These are phyloP conservation scores for Valencia hispanica DNA, from an alignment of 2,797 vertebrate species.

Conservation along the genomic window DNA sequence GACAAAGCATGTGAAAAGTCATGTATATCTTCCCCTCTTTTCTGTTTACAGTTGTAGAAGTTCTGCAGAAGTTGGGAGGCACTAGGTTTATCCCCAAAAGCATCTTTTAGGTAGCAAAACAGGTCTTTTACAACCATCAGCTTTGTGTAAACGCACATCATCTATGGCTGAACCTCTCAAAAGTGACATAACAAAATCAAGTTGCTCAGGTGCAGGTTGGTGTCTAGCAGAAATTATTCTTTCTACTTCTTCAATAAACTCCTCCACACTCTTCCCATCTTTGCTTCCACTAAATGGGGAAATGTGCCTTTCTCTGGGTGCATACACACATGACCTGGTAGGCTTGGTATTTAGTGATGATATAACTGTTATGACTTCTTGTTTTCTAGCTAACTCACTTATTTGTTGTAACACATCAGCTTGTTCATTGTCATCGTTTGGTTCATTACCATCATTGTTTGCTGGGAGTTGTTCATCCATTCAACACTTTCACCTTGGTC, in stretches of 20 bases:
- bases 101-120: neutral
- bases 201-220: neutral
- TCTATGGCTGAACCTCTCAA: conserved; percentile 1
- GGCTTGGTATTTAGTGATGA: neutral
- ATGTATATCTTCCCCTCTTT: neutral
- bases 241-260: conserved; percentile 7
- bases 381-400: neutral
- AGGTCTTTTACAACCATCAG: neutral
- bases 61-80: neutral
- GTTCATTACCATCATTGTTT: too few relatives aligned
- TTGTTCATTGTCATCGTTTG: neutral
- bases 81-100: neutral
- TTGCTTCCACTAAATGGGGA: conserved; percentile 2
- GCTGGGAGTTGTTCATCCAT: too few relatives aligned
- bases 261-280: conserved; percentile 2
- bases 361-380: neutral
- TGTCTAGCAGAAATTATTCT: neutral
- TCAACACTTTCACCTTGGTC: too few relatives aligned
- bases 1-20: neutral
- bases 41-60: conserved; percentile 5
- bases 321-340: neutral
- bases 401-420: neutral
- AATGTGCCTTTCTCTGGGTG: conserved; percentile 2
- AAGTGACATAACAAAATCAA: neutral
- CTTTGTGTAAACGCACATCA: neutral